Evolutionary conservation across 1,140 invertebrate species (phyloP), one percentile per base, ranked within the genome.

Genomic region (Drosophila bipectinata): DNA sequence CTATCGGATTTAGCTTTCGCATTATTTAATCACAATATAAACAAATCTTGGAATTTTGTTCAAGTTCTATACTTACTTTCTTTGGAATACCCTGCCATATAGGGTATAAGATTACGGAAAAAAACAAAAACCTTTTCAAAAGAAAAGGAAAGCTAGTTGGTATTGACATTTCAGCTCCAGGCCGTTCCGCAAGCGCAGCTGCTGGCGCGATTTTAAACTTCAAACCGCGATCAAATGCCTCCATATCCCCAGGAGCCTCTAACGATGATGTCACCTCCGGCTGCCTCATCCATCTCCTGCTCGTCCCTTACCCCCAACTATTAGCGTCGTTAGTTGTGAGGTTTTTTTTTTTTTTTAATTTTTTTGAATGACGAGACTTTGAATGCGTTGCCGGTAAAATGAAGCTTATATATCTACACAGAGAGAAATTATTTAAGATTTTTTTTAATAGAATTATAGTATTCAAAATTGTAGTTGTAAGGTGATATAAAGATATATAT

Each of bases 151-250:
- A 12, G 10, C 15, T 12, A 9, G 12, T 26, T 34, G 30, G 30
- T 59, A 51, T 15, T 24, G 45, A 28, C 21, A 21, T 48, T 68
- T 69, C 41, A n/a, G 8, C 49, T 69, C 57, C 32, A 26, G 15
- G 6, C 12, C 58, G 45, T 26, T 66, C 34, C 34, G 34, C 44
- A 32, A 53, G 66, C 53, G 12, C 67, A 72, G 68, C 66, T 52
- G 67, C 37, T 59, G 47, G 14, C 47, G 58, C 39, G 37, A 30
- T 54, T 71, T 59, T 67, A 72, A 59, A 37, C 68, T 71, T 59
- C 68, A 52, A 72, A 60, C 34, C 55, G n/a, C 12, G 68, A 72
- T 72, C 68, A 47, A 72, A 72, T 72, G 68, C 66, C 34, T 72
- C 48, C 28, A 3, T 24, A 39, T 45, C 68, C 68, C 68, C 66